phyloP scores from a whole-genome alignment of 2,797 vertebrate species.

The Crocidura indochinensis region DNA sequence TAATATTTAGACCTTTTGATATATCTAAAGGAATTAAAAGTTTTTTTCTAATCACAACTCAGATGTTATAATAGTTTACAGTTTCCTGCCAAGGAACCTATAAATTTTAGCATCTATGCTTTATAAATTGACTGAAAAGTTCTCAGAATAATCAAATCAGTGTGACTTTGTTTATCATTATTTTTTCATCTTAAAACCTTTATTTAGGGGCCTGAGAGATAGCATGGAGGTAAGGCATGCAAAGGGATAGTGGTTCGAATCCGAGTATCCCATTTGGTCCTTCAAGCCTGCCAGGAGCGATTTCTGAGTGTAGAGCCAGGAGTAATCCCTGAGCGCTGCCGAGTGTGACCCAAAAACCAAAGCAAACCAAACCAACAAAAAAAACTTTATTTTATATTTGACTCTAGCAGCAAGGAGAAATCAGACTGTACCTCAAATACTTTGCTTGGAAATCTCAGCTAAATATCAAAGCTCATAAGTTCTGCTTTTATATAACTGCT shows the following conservation, averaged over 20 bases:
- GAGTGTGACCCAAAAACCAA: too few species aligned
- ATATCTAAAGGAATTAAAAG: background rate
- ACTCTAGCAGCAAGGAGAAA: conserved; percentile 27
- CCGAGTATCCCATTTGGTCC: too few species aligned
- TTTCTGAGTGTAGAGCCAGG: too few species aligned
- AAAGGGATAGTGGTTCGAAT: too few species aligned
- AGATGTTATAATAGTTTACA: background rate
- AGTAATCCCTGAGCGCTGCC: too few species aligned
- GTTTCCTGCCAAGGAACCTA: background rate
- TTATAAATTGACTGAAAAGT: background rate
- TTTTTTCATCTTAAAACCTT: background rate
- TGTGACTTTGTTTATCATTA: background rate
- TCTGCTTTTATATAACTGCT: background rate
- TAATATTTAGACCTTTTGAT: conserved; percentile 1
- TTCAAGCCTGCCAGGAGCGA: too few species aligned
- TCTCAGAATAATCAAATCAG: background rate
- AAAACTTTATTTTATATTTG: too few species aligned
- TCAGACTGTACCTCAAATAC: background rate
- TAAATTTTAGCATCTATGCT: background rate
- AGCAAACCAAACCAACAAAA: too few species aligned
- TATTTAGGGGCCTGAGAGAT: too few species aligned
- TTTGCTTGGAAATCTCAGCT: conserved; percentile 18
- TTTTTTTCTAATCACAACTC: background rate
- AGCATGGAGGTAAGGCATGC: too few species aligned
- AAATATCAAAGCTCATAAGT: background rate